Evolutionary conservation across 2,797 vertebrate species (phyloP), one percentile per base, ranked within the genome.

Genomic region (Peromyscus melanophrys): DNA sequence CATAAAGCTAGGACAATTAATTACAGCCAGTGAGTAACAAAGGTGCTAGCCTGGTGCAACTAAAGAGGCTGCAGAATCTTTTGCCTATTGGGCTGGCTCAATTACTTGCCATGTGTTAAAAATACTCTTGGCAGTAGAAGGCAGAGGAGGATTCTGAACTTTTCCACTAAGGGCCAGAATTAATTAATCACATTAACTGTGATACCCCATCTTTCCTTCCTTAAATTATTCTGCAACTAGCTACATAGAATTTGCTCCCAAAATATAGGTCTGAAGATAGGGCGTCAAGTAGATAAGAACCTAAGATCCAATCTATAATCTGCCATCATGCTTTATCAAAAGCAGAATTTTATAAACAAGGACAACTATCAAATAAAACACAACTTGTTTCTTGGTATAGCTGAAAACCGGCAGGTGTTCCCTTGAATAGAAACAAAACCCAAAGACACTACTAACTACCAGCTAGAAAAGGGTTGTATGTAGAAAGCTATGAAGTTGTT

Each of bases 101-200:
- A 10, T 2, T 40, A 25, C 29, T 61, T 1, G 0, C 6, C 8
- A 23, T 43, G 65, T 76, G 46, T 57, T 89, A 80, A 85, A 81
- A 81, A 77, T 43, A 40, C 29, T 88, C 63, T 43, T 25, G 57
- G 88, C 93, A 96, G 89, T 7, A 96, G 90, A 92, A 83, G 95
- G 89, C 83, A 91, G 40, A 95, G 93, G 88, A 85, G 90, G 85
- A 77, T 89, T 96, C 96, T 81, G 75, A 96, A 94, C 75, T 93
- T 90, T 75, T 76, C 43, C 43, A 40, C 29, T 76, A 27, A 4
- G 10, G 84, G 73, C n/a, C 81, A 86, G 46, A 90, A 75, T 8
- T n/a, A n/a, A n/a, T n/a, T n/a, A n/a, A n/a, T n/a, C n/a, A 89
- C 89, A 85, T 55, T 61, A 73, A 49, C 23, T 0, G 16, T 9